Evolutionary conservation across 2,888 invertebrate species (phyloP), one percentile per base, ranked within the genome.

Genomic region (Bhutanitis thaidina): DNA sequence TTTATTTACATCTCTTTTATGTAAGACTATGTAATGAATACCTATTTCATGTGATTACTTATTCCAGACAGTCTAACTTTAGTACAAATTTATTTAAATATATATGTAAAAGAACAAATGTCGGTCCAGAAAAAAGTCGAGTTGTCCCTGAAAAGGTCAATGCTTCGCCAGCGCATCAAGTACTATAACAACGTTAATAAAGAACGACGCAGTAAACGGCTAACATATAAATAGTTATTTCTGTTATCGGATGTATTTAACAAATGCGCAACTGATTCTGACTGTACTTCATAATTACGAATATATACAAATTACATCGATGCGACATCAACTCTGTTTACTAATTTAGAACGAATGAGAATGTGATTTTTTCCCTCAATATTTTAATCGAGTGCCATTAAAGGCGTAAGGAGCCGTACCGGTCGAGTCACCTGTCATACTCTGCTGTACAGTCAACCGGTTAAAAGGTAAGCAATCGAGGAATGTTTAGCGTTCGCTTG

Each of bases 361-460:
- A 72, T 63, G 12, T 34, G 50, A 45, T 56, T 62, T 69, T 77
- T 79, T 75, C 5, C 29, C 35, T 34, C 69, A 58, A 69, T 66
- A 76, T 76, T 71, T 75, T 68, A 77, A 80, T 79, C 73, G 70
- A 61, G 65, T 56, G 56, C 78, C 74, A 65, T 77, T 71, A 58
- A 77, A 64, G 75, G 81, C 47, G 64, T 72, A 77, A 72, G 70
- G 71, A 56, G 58, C 64, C 67, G 52, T 71, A 76, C 79, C 69
- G 75, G 80, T 78, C 77, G 60, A 73, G 75, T 77, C 85, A 83
- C 77, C 81, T 84, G 84, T 77, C 80, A 70, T 67, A 62, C 65
- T 60, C 57, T 64, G 60, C 57, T 64, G 61, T 72, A 69, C 66
- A 70, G 61, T 70, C 69, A 71, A 71, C 67, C 62, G 67, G 72